Evolutionary conservation across 92 coral and sea anemone species (phyloP), one percentile per base, ranked within the genome.

Genomic region (Anthopleura xanthogrammica): DNA sequence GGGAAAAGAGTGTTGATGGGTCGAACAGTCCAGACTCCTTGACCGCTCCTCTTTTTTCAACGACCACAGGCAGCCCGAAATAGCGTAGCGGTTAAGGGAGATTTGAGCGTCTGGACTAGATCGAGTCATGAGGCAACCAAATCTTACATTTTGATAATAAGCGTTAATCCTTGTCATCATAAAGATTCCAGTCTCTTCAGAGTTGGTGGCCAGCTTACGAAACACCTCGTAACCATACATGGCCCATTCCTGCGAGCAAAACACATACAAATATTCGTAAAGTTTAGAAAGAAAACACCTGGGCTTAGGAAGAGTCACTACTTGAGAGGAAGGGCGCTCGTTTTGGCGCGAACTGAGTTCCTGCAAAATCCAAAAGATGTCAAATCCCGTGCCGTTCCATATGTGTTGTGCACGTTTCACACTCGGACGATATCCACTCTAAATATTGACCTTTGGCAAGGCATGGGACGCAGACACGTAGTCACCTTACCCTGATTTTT

Each of bases 151-250:
- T 29, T 79, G 73, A 48, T 70, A 46, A 66, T 74, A 80, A 7
- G 57, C 65, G 12, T 52, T 73, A 8, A 85, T 14, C 73, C 71
- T 41, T 50, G 79, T 81, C 43, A 60, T 77, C 46, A 85, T 36
- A 40, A 16, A 56, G 7, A 85, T 72, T 19, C 88, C 88, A 12
- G 88, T 85, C 40, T 77, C 16, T n/a, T 14, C 42, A 20, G 79
- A n/a, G 71, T 85, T 75, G 3, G 41, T 50, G 52, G 88, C 88
- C 10, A 85, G 88, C 16, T 72, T 70, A 20, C 55, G 0, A 39
- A 78, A 85, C 68, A 58, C 79, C 43, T 52, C 40, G 75, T 85
- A 78, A 19, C 83, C 52, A 58, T 70, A 50, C 70, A 78, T 42
- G 16, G 82, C n/a, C 83, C 83, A 85, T 54, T 52, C 52, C 88